Evolutionary conservation across 2,113 vertebrate genomes (phyloP).

Genomic region (Corydoras sp.): DNA sequence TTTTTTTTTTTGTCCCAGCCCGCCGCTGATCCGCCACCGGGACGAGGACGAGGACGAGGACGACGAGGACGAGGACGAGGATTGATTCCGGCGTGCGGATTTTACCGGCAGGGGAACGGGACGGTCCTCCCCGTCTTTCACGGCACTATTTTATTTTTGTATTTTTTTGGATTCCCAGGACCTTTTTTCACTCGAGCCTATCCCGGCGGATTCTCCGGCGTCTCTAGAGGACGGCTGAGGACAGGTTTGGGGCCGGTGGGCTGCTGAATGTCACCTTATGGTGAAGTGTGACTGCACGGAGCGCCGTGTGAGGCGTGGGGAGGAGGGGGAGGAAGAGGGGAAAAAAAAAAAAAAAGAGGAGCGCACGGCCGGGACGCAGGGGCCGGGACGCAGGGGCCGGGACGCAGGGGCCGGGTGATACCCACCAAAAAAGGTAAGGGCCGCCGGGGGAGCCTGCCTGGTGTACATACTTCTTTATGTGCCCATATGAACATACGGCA

Average conservation of each 20-base stretch:
- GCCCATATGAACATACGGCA: conserved; percentile 99
- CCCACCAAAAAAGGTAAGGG: conserved; percentile 45
- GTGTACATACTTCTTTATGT: conserved; percentile 99
- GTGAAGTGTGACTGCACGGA: conserved; percentile 46
- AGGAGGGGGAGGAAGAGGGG: conserved; percentile 33
- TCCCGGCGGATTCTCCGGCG: conserved; percentile 47
- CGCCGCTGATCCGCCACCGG: too few species aligned
- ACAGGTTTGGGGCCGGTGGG: conserved; percentile 43
- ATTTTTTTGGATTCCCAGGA: conserved; percentile 44
- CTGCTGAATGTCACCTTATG: conserved; percentile 69
- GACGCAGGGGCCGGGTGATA: conserved; percentile 13
- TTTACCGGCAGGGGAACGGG: too few species aligned
- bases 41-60: too few species aligned
- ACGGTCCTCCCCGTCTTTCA: too few species aligned
- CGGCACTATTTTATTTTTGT: neutral
- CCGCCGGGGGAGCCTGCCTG: conserved; percentile 72
- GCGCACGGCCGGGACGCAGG: conserved; percentile 46
- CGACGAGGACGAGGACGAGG: too few species aligned
- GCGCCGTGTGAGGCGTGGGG: conserved; percentile 53
- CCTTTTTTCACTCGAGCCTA: neutral
- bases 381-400: conserved; percentile 15
- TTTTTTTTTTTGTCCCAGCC: too few species aligned
- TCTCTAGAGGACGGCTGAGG: conserved; percentile 62
- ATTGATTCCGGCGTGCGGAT: too few species aligned
- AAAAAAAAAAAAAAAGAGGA: conserved; percentile 31